A percentile compares a stretch with the other conserved stretches of the same genome.
phyloP scores from a whole-genome alignment of 2,888 invertebrate species.

The Microctonus hyperodae region DNA sequence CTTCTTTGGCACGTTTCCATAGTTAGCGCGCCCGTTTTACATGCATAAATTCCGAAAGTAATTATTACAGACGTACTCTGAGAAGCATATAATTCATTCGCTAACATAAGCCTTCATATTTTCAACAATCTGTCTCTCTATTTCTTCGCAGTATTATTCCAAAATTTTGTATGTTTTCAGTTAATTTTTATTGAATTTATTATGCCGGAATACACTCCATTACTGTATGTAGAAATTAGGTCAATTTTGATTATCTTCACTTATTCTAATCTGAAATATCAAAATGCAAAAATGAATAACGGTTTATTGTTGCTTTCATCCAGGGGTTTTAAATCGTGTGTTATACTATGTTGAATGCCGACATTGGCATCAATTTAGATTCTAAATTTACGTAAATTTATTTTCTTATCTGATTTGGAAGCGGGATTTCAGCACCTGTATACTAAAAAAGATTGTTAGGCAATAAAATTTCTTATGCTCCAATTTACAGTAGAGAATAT shows the following conservation, averaged over 20 bases:
- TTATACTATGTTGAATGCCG: not conserved
- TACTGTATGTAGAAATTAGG: constrained; percentile 8
- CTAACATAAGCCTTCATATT: constrained; percentile 9
- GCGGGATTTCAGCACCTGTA: not conserved
- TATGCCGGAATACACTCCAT: not conserved
- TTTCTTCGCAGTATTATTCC: no score
- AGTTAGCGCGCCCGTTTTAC: constrained; percentile 40
- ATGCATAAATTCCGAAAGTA: constrained; percentile 41
- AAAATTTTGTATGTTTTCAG: no score
- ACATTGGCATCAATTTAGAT: constrained; percentile 11
- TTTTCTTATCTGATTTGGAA: constrained; percentile 22
- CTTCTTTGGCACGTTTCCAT: constrained; percentile 37
- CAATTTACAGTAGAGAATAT: not conserved
- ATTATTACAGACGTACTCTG: constrained; percentile 39
- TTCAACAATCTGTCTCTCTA: not conserved
- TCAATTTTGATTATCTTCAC: constrained; percentile 3
- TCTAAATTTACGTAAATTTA: constrained; percentile 17
- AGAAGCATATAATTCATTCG: constrained; percentile 24
- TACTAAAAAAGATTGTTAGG: constrained; percentile 12
- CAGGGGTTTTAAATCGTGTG: not conserved
- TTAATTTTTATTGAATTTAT: not conserved
- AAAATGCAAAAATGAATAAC: not conserved
- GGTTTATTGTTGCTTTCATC: not conserved
- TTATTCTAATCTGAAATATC: not conserved
- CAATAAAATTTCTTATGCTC: not conserved